These are phyloP conservation scores for Poeciliopsis occidentalis DNA, from an alignment of 2,113 vertebrate genomes.

Conservation along the genomic window DNA sequence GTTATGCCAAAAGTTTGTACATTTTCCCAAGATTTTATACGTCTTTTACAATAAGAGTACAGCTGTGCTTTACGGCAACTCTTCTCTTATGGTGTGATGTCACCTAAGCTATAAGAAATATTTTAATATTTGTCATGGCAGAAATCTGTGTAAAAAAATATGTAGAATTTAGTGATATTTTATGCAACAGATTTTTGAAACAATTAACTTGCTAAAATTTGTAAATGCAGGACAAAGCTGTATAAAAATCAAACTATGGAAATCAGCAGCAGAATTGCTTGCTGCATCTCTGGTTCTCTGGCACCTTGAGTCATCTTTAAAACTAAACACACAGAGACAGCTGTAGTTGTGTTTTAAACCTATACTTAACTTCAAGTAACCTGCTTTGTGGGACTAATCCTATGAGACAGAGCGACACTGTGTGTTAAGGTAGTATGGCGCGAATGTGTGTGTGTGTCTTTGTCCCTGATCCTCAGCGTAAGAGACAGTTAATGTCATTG, in stretches of 20 bases:
- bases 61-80: too few species aligned
- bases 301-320: neutral
- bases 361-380: slow-evolving; percentile 49
- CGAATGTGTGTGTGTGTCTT: slow-evolving; percentile 23
- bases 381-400: slow-evolving; percentile 49
- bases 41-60: too few species aligned
- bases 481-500: slow-evolving; percentile 74
- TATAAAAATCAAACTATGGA: neutral
- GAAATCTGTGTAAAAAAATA: neutral
- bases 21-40: too few species aligned
- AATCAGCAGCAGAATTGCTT: neutral
- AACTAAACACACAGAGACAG: slow-evolving; percentile 19
- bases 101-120: neutral
- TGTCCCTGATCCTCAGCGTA: slow-evolving; percentile 54
- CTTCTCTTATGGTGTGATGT: neutral
- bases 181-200: neutral
- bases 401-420: slow-evolving; percentile 47
- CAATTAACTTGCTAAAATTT: neutral
- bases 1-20: too few species aligned
- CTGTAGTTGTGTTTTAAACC: slow-evolving; percentile 37
- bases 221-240: neutral
- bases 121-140: neutral
- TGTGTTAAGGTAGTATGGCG: slow-evolving; percentile 54
- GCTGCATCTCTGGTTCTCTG: neutral
- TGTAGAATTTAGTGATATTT: neutral